Evolutionary conservation across 2,113 vertebrate species (phyloP).

Genomic region (Amazona guildingii): DNA sequence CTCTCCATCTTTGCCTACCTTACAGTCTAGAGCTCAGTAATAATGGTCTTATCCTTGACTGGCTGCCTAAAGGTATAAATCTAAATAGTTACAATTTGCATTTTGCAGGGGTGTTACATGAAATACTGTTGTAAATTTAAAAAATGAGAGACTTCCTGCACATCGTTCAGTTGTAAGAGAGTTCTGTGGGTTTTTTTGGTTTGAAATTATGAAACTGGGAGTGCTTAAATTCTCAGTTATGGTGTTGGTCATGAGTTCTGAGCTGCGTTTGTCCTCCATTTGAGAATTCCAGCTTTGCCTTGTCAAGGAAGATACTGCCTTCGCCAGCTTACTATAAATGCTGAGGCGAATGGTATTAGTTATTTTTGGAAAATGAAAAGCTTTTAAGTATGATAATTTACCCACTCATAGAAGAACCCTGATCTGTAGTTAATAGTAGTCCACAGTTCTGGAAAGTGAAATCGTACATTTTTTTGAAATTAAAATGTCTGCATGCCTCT

Average conservation of each 20-base stretch:
- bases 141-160: neutral
- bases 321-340: neutral
- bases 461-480: neutral
- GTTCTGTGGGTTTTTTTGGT: neutral
- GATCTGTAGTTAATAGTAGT: slow-evolving; percentile 1
- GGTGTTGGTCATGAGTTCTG: neutral
- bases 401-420: neutral
- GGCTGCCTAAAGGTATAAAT: neutral
- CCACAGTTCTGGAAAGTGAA: neutral
- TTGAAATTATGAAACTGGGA: neutral
- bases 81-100: neutral
- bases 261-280: neutral
- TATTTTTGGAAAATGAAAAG: slow-evolving; percentile 35
- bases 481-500: neutral
- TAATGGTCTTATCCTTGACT: neutral
- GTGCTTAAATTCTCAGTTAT: neutral
- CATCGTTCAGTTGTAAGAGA: neutral
- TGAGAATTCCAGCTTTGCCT: slow-evolving; percentile 9
- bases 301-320: neutral
- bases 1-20: neutral
- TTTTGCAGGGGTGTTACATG: neutral
- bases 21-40: neutral
- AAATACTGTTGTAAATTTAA: neutral
- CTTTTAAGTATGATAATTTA: neutral
- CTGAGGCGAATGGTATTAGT: neutral